These are phyloP conservation scores for Microtus agrestis DNA, from an alignment of 2,797 vertebrate genomes.

Conservation along the genomic window DNA sequence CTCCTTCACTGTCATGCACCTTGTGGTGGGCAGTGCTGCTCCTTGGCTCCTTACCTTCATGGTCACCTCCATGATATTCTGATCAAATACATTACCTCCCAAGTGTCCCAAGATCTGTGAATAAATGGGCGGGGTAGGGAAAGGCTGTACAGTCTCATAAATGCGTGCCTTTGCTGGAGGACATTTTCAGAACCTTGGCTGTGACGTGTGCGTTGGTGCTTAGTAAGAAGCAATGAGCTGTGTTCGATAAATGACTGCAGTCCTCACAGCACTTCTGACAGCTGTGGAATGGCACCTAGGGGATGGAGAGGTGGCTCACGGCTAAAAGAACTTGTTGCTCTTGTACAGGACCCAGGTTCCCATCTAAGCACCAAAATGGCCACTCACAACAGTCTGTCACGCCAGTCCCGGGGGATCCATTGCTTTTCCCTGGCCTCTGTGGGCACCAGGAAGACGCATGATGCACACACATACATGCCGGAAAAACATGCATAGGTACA, in stretches of 20 bases:
- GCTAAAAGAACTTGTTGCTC: too few species aligned
- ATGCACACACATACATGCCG: too few species aligned
- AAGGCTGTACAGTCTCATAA: not conserved
- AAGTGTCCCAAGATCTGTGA: not conserved
- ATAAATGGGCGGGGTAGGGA: accelerated
- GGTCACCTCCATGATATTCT: not conserved
- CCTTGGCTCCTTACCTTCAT: not conserved
- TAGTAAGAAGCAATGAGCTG: not conserved
- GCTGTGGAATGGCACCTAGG: not conserved
- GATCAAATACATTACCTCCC: not conserved
- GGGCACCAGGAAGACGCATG: not conserved
- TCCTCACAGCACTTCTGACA: not conserved
- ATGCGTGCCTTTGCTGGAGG: not conserved
- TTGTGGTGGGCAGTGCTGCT: not conserved
- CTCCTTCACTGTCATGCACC: accelerated
- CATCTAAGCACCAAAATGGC: not conserved
- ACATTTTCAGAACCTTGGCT: not conserved
- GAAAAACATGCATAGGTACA: not conserved
- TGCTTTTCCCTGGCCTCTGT: not conserved
- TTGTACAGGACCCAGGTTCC: not conserved
- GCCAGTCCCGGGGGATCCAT: not conserved
- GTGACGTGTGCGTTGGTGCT: accelerated
- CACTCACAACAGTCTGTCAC: not conserved
- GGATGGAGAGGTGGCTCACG: not conserved
- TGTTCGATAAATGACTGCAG: not conserved